phyloP scores from a whole-genome alignment of 2,797 vertebrate genomes.

The Enteromius trimaculatus region DNA sequence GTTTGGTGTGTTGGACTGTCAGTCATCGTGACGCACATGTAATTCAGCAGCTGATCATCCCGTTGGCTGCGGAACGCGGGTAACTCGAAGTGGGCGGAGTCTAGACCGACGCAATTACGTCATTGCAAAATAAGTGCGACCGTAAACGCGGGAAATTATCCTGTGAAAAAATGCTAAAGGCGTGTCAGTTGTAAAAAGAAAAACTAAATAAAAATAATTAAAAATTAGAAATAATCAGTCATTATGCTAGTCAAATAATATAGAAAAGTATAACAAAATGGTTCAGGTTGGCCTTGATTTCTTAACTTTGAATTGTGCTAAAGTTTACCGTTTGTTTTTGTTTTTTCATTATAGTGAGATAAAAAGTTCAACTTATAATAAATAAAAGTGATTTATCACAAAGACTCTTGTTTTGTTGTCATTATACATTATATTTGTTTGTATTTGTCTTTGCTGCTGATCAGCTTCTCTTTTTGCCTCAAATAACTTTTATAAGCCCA shows the following conservation, averaged over 20 bases:
- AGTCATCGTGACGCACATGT: neutral
- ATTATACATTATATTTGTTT: neutral
- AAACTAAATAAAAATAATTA: too few species aligned
- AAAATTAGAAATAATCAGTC: neutral
- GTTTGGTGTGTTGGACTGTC: neutral
- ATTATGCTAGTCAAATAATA: neutral
- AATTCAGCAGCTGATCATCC: neutral
- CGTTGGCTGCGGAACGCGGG: conserved; percentile 52
- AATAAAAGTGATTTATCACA: neutral
- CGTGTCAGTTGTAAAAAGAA: too few species aligned
- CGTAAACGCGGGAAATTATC: conserved; percentile 73
- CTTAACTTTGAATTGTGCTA: too few species aligned
- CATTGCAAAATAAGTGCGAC: conserved; percentile 57
- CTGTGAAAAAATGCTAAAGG: neutral
- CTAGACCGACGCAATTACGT: conserved; percentile 52
- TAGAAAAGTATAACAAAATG: too few species aligned
- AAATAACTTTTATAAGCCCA: neutral
- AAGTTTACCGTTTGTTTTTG: neutral
- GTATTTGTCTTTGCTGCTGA: neutral
- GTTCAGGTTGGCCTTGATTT: neutral
- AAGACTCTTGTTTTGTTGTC: neutral
- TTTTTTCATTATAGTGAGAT: neutral
- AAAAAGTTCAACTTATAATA: neutral
- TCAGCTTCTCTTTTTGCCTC: neutral
- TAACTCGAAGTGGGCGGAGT: conserved; percentile 44